Evolutionary conservation across 2,797 vertebrate species (phyloP).

Genomic region (Lepilemur ruficaudatus): DNA sequence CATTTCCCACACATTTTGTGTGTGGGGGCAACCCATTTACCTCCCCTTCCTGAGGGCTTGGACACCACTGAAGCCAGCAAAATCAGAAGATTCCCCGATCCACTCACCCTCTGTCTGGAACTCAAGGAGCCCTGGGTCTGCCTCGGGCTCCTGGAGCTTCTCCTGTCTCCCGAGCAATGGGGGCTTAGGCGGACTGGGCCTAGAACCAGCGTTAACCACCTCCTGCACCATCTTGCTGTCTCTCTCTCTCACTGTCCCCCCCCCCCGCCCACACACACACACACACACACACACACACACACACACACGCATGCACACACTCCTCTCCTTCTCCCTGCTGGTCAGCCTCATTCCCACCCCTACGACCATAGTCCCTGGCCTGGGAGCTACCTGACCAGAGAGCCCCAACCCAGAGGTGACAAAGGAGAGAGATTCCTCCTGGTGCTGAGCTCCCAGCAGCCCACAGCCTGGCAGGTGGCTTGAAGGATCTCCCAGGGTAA

Average conservation of each 20-base stretch:
- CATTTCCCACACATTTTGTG: neutral
- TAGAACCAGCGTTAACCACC: neutral
- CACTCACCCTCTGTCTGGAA: neutral
- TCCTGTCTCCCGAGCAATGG: neutral
- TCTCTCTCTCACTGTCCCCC: neutral
- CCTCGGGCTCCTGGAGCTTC: neutral
- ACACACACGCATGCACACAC: no score
- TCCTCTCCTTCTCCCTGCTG: neutral
- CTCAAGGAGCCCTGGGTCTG: neutral
- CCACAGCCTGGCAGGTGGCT: neutral
- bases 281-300: neutral
- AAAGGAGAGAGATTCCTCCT: neutral
- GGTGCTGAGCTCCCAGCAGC: no score
- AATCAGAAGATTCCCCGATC: neutral
- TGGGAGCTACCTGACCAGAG: neutral
- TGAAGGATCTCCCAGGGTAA: neutral
- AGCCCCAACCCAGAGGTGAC: no score
- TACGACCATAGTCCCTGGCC: neutral
- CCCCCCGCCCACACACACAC: neutral
- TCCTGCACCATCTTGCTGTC: neutral
- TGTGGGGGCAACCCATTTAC: neutral
- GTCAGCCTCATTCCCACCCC: neutral
- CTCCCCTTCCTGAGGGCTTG: neutral
- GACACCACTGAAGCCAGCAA: neutral
- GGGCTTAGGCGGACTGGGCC: neutral